Base-by-base conservation (phyloP, 2,888 invertebrate species). In the Ametastegia equiseti region DNA sequence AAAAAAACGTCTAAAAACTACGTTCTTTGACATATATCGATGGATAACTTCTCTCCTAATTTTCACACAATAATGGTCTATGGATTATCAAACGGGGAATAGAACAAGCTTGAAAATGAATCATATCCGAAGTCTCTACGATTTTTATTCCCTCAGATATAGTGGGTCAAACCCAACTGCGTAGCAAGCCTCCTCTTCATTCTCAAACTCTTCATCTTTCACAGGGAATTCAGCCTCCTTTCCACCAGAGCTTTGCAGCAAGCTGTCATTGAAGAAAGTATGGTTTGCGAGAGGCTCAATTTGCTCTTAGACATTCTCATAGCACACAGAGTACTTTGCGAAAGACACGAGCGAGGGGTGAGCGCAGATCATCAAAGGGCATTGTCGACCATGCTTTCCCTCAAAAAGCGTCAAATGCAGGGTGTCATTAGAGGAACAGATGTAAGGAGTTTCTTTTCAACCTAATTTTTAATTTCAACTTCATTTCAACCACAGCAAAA, bases 401-500 rank as follows among this genome's bases (percentile, higher is more conserved):
- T 94, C 78, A 95, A 95, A 86, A 94, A 94, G 84, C 90, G 94
- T 71, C 94, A 94, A 88, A 94, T 94, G 88, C 94, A 94, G 87
- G 94, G 94, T 1, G 94, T 94, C 11, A 94, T 94, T 83, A 92
- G 93, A 79, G 94, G 94, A 33, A 93, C 93, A 63, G 94, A 94
- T 88, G 94, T 94, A 90, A 92, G 36, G 45, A 19, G 19, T 3
- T 42, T 42, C 3, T 42, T 42, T 42, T 42, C 42, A 42, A 9
- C 42, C 30, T 15, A 33, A 50, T 13, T 27, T 2, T 19, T 57
- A 57, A 57, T 57, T 11, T 30, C 57, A 11, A 7, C 30, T 15
- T 0, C 1, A 0, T 5, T 30, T 1, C 27, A 42, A 6, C 5
- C 3, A 47, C 13, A 65, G 79, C n/a, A 2, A 65, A 81, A 42